Evolutionary conservation across 1,140 invertebrate species (phyloP).

Genomic region (Drosophila sulfurigaster): DNA sequence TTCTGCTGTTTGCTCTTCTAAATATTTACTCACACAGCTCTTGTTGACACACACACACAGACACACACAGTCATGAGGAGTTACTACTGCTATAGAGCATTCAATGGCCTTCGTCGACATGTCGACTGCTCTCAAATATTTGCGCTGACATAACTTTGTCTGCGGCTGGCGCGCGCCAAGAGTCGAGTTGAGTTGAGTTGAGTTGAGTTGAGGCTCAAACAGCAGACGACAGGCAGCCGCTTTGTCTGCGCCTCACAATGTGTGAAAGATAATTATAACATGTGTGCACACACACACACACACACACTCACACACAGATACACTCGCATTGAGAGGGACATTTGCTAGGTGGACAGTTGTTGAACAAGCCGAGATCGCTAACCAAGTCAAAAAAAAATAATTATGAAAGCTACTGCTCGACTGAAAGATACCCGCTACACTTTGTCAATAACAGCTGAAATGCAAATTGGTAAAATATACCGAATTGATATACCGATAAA

Average conservation of each 20-base stretch:
- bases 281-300: conserved; percentile 45
- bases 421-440: no score
- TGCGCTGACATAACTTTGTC: conserved; percentile 82
- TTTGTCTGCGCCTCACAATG: conserved; percentile 68
- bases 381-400: background rate
- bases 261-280: conserved; percentile 80
- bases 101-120: conserved; percentile 34
- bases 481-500: no score
- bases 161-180: conserved; percentile 70
- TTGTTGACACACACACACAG: conserved; percentile 52
- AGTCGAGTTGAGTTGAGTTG: conserved; percentile 9
- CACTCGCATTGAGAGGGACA: conserved; percentile 18
- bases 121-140: conserved; percentile 72
- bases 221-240: conserved; percentile 56
- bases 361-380: background rate
- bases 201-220: background rate
- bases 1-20: conserved; percentile 35
- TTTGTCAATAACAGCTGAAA: no score
- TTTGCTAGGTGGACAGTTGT: conserved; percentile 1
- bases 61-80: conserved; percentile 2
- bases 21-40: conserved; percentile 74
- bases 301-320: conserved; percentile 13
- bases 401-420: no score
- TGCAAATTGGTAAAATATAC: no score
- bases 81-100: background rate